Evolutionary conservation across 2,888 invertebrate species (phyloP).

Genomic region (Chrysina gloriosa): DNA sequence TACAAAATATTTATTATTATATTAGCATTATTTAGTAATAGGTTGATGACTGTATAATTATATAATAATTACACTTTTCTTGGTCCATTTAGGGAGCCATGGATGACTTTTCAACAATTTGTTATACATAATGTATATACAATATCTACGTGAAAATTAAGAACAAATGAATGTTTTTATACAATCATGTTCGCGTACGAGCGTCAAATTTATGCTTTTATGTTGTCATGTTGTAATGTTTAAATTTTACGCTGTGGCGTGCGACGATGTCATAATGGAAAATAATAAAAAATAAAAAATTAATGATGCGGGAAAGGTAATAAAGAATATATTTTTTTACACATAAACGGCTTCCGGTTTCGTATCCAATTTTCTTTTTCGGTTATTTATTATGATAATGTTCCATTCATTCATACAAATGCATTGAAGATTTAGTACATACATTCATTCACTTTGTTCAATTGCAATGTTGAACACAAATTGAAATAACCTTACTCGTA

Average conservation of each 20-base stretch:
- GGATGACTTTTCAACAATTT: constrained; percentile 11
- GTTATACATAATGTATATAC: constrained; percentile 2
- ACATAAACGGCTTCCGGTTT: neutral
- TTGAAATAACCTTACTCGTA: constrained; percentile 16
- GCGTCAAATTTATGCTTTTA: neutral
- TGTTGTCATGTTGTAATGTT: neutral
- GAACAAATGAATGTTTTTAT: constrained; percentile 27
- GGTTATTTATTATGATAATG: neutral
- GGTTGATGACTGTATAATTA: constrained; percentile 41
- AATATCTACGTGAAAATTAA: constrained; percentile 1
- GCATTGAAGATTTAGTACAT: neutral
- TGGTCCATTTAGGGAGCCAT: constrained; percentile 32
- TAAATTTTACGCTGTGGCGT: neutral
- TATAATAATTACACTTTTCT: constrained; percentile 39
- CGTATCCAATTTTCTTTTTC: neutral
- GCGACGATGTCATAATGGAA: neutral
- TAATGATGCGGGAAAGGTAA: neutral
- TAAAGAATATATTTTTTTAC: neutral
- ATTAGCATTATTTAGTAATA: constrained; percentile 22
- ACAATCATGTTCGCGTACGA: constrained; percentile 30
- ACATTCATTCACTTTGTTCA: neutral
- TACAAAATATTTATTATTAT: constrained; percentile 38
- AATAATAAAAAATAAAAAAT: constrained; percentile 22
- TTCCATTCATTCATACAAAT: neutral
- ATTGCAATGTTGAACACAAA: neutral